Conservation (phyloP, 2,113 vertebrate species). For the Dendropsophus ebraccatus region DNA sequence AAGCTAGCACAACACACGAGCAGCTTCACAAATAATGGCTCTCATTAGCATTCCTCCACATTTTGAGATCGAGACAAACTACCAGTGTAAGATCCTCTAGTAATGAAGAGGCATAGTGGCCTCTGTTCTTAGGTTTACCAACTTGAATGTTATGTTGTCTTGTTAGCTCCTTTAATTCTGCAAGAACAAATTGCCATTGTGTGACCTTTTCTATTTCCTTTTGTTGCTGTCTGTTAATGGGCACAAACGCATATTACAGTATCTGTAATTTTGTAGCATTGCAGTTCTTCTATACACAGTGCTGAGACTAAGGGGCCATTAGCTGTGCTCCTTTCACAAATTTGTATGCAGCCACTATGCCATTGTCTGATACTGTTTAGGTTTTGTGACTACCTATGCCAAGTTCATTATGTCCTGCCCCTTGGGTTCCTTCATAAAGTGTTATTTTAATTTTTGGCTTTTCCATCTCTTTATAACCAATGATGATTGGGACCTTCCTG, state of each 20-base stretch:
- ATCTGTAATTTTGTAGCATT: constrained; percentile 4
- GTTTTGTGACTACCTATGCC: neutral
- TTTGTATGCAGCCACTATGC: neutral
- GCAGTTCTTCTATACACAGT: constrained; percentile 1
- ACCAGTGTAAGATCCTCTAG: neutral
- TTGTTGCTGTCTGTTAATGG: constrained; percentile 20
- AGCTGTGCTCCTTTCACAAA: neutral
- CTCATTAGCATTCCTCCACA: constrained; percentile 45
- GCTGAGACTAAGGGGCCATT: neutral
- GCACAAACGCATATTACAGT: neutral
- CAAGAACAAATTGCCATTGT: constrained; percentile 20
- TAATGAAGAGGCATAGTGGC: constrained; percentile 33
- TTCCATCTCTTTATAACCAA: no score
- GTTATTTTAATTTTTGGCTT: no score
- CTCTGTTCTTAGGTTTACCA: constrained; percentile 22
- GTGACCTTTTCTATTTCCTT: constrained; percentile 34
- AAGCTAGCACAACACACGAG: neutral
- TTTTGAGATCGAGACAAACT: neutral
- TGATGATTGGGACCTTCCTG: no score
- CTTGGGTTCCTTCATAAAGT: no score
- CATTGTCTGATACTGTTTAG: neutral
- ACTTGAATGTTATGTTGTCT: constrained; percentile 32
- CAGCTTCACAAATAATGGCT: neutral
- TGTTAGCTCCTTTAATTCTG: constrained; percentile 37
- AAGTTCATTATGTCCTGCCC: neutral